phyloP scores from a whole-genome alignment of 2,113 vertebrate species.

The Chauna torquata region DNA sequence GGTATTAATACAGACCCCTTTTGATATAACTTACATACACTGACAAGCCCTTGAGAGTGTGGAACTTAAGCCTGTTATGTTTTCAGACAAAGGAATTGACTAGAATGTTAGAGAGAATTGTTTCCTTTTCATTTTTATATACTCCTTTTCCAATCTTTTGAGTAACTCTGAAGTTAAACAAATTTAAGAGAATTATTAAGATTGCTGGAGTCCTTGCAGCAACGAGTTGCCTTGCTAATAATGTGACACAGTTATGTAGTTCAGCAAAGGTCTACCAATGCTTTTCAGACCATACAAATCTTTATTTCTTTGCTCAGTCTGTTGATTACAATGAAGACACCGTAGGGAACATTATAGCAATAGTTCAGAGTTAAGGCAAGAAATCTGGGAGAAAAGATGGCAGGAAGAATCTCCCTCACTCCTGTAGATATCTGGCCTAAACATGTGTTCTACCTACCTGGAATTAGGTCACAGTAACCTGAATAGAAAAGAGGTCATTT shows the following conservation, averaged over 20 bases:
- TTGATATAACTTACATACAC: background rate
- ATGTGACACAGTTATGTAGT: background rate
- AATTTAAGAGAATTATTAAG: background rate
- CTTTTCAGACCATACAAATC: background rate
- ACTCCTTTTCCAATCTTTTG: background rate
- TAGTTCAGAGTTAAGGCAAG: background rate
- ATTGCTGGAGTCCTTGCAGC: background rate
- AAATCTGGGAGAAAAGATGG: background rate
- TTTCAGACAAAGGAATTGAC: background rate
- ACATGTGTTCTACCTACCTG: background rate
- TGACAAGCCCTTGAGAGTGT: background rate
- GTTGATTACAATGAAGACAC: background rate
- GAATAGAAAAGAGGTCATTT: background rate
- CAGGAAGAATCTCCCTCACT: background rate
- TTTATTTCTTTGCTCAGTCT: background rate
- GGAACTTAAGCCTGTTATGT: background rate
- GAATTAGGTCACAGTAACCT: background rate
- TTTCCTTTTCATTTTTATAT: background rate
- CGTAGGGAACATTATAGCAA: background rate
- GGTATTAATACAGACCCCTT: background rate
- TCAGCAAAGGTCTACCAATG: background rate
- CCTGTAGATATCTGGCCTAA: background rate
- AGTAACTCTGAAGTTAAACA: background rate
- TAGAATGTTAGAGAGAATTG: background rate
- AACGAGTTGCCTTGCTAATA: background rate